Conservation (phyloP, 2,797 vertebrate species). For the Novumbra hubbsi region DNA sequence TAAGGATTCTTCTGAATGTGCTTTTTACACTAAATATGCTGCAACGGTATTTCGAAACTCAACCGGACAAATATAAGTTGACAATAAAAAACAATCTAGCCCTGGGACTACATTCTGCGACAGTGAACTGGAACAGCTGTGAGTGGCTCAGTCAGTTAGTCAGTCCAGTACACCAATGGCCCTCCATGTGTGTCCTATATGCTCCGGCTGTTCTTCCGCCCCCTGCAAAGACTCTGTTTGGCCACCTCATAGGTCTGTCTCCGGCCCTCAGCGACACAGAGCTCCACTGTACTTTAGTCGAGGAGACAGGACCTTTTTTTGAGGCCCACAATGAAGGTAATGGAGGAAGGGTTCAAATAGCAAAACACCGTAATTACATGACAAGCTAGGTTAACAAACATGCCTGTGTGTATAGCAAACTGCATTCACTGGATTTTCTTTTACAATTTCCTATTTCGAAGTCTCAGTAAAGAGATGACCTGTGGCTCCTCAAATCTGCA, state of each 20-base stretch:
- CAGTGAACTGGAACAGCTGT: constrained; percentile 26
- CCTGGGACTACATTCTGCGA: constrained; percentile 21
- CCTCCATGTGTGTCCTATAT: too few species aligned
- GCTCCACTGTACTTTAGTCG: constrained; percentile 15
- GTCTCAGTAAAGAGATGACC: background rate
- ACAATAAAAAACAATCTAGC: background rate
- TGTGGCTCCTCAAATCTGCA: constrained; percentile 1
- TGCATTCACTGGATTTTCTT: background rate
- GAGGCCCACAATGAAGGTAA: constrained; percentile 2
- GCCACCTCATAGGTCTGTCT: constrained; percentile 22
- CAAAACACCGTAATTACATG: background rate
- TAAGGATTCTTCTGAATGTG: background rate
- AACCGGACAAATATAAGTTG: background rate
- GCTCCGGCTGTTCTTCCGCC: background rate
- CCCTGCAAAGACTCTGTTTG: background rate
- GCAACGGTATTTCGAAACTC: background rate
- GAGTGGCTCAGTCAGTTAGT: constrained; percentile 21
- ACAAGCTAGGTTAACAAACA: background rate
- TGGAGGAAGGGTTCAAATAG: background rate
- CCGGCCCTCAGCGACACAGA: constrained; percentile 1
- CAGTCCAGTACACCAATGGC: background rate
- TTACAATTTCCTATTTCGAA: background rate
- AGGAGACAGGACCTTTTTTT: constrained; percentile 3
- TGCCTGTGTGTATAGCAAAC: background rate
- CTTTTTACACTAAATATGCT: background rate